Evolutionary conservation across 2,113 vertebrate genomes (phyloP), one percentile per base, ranked within the genome.

Genomic region (Podilymbus podiceps): DNA sequence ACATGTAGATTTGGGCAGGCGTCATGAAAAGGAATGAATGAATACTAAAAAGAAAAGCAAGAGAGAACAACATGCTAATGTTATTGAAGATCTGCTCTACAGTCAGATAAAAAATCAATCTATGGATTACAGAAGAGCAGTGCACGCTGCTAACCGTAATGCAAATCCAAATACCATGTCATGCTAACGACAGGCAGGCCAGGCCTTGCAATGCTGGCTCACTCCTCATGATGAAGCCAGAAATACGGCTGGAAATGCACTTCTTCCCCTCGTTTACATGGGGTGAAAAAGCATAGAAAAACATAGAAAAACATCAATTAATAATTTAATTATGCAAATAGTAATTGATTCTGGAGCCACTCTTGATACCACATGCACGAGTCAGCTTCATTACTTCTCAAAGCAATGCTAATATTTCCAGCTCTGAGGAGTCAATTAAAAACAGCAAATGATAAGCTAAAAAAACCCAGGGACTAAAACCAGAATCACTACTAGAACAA

Each of bases 71-170:
- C 9, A n/a, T 3, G 8, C 31, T 67, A 24, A 52, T 47, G 35
- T 71, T 77, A 58, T 38, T 66, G 60, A 81, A 77, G 88, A 50
- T 58, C 35, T 53, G 55, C 49, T 74, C 59, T 84, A 23, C 55
- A 73, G 53, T 60, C 80, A 80, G 64, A 64, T 44, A 64, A 85
- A 59, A 88, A 44, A 50, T 67, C 76, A 73, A 0, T 28, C 38
- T 67, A 44, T n/a, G 71, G 50, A 19, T 89, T 59, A 23, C 59
- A 62, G 89, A 66, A 33, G 38, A 71, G n/a, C 71, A 30, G 64
- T 1, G 19, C 24, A 21, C 0, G 0, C 81, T 79, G 60, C 58
- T 83, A 46, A 55, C 20, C 6, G 1, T 16, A 40, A 38, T 2
- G 31, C 42, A 91, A 63, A 78, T 47, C 46, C 38, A 46, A 89